A percentile compares a stretch with the other conserved stretches of the same genome.
These are phyloP conservation scores for Elanoides forficatus DNA, from an alignment of 2,113 vertebrate genomes.

Conservation along the genomic window DNA sequence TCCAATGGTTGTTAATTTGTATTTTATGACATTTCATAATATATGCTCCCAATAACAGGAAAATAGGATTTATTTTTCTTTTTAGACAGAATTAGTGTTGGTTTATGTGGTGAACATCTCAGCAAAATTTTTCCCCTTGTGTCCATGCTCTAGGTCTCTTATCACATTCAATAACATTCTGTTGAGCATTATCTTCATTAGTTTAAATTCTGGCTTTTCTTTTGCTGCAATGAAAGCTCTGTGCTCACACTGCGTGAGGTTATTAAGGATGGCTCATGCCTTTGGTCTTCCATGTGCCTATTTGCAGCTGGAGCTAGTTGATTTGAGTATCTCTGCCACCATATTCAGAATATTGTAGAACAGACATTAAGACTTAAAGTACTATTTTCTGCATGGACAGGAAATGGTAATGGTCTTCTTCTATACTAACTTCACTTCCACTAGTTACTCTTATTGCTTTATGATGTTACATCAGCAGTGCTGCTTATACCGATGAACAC, in stretches of 20 bases:
- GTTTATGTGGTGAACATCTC: neutral
- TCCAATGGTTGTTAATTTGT: constrained; percentile 11
- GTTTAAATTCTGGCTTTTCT: neutral
- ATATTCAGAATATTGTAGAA: neutral
- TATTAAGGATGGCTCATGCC: neutral
- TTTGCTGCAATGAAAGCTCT: neutral
- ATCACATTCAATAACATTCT: neutral
- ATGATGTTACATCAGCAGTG: neutral
- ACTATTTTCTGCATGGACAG: neutral
- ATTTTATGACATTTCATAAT: constrained; percentile 14
- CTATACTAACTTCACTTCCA: neutral
- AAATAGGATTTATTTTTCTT: constrained; percentile 30
- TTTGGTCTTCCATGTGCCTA: neutral
- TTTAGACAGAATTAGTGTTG: neutral
- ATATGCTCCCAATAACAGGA: neutral
- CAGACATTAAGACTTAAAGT: neutral
- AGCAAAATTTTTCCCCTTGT: neutral
- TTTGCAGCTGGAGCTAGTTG: neutral
- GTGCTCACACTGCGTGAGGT: neutral
- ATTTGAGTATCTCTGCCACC: neutral
- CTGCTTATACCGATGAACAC: neutral
- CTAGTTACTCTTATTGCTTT: neutral
- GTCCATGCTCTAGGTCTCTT: neutral
- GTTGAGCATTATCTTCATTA: neutral
- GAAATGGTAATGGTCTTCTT: neutral